Conservation (phyloP, 2,797 vertebrate species). For the Mormyrus hasselquistii region DNA sequence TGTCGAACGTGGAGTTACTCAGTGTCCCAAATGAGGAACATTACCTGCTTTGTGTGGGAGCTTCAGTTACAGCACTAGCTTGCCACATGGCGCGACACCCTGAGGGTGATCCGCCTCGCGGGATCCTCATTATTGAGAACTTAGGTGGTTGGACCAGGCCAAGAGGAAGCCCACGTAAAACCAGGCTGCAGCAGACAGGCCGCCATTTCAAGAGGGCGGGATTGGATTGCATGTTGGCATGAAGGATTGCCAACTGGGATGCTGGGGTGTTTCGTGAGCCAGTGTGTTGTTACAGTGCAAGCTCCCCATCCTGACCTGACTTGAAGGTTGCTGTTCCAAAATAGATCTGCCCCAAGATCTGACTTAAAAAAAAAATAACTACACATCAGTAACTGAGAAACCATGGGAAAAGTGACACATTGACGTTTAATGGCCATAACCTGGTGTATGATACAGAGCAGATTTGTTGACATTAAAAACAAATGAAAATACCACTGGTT, state of each 20-base stretch:
- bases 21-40: neutral
- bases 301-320: neutral
- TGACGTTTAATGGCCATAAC: constrained; percentile 15
- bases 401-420: constrained; percentile 3
- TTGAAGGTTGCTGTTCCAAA: neutral
- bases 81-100: neutral
- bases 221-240: neutral
- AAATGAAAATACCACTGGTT: neutral
- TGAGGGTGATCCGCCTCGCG: neutral
- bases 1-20: neutral
- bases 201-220: neutral
- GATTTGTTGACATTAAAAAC: neutral
- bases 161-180: neutral
- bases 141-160: neutral
- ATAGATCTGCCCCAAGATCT: neutral
- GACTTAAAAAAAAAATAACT: neutral
- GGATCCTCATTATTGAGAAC: neutral
- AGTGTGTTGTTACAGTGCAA: neutral
- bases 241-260: neutral
- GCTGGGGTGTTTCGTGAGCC: neutral
- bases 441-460: constrained; percentile 14
- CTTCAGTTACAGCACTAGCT: neutral
- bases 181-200: neutral
- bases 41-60: neutral
- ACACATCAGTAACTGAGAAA: neutral